These are phyloP conservation scores for Coregonus clupeaformis DNA, from an alignment of 2,113 vertebrate species.

Conservation along the genomic window DNA sequence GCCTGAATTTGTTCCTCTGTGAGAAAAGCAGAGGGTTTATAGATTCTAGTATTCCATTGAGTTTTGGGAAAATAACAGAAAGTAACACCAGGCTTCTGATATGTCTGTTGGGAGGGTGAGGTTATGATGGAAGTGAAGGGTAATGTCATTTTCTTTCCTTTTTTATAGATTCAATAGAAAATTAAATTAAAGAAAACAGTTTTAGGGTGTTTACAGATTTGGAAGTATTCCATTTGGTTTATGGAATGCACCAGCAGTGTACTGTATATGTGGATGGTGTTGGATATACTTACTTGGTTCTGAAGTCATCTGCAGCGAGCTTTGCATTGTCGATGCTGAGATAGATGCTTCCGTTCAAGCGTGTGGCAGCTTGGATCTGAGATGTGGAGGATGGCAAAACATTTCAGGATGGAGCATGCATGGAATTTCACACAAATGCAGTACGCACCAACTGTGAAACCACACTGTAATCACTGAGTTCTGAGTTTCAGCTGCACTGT, in stretches of 20 bases:
- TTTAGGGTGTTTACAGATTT: neutral
- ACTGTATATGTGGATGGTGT: too few species aligned
- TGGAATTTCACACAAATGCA: neutral
- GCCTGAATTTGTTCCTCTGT: constrained; percentile 17
- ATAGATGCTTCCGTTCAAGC: neutral
- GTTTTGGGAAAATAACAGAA: neutral
- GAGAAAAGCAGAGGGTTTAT: too few species aligned
- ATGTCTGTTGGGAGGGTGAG: too few species aligned
- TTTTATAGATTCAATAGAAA: too few species aligned
- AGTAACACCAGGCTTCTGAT: too few species aligned
- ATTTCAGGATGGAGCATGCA: neutral
- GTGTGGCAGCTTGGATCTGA: neutral
- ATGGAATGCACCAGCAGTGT: too few species aligned
- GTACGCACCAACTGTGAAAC: neutral
- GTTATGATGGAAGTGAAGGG: too few species aligned
- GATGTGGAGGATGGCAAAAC: neutral
- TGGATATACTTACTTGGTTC: constrained; percentile 34
- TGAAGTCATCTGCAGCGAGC: constrained; percentile 47
- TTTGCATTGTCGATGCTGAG: constrained; percentile 40
- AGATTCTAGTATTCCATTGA: neutral
- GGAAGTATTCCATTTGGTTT: neutral
- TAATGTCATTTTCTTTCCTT: too few species aligned
- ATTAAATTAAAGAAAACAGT: too few species aligned
- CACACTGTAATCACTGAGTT: neutral
- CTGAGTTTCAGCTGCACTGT: neutral